Evolutionary conservation across 2,113 vertebrate genomes (phyloP).

Genomic region (Seriola aureovittata): DNA sequence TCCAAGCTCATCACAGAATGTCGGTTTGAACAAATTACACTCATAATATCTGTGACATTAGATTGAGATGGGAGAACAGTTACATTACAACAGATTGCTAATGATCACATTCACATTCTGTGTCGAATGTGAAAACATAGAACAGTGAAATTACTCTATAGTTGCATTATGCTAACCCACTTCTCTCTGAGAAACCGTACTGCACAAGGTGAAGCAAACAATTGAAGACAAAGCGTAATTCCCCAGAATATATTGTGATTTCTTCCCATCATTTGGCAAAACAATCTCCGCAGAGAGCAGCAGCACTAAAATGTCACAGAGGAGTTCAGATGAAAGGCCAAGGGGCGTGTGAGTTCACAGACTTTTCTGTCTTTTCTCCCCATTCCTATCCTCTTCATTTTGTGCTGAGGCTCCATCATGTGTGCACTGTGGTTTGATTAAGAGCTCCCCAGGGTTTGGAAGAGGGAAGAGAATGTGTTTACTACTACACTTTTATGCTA

Average conservation of each 20-base stretch:
- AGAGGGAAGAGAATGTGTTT: slow-evolving; percentile 87
- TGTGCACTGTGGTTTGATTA: slow-evolving; percentile 88
- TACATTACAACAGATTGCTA: slow-evolving; percentile 52
- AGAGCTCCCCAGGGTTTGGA: slow-evolving; percentile 74
- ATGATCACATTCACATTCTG: slow-evolving; percentile 51
- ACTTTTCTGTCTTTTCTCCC: slow-evolving; percentile 41
- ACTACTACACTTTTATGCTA: slow-evolving; percentile 88
- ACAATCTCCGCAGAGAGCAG: slow-evolving; percentile 26
- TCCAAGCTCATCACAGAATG: background rate
- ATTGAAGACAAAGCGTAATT: slow-evolving; percentile 32
- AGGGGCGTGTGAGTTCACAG: slow-evolving; percentile 16
- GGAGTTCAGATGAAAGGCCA: slow-evolving; percentile 51
- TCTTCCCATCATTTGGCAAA: slow-evolving; percentile 41
- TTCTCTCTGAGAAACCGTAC: slow-evolving; percentile 29
- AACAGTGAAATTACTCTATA: slow-evolving; percentile 52
- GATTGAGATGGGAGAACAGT: slow-evolving; percentile 30
- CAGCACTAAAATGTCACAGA: slow-evolving; percentile 42
- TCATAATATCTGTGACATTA: slow-evolving; percentile 31
- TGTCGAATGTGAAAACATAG: slow-evolving; percentile 42
- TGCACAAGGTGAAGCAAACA: slow-evolving; percentile 37
- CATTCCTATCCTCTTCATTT: slow-evolving; percentile 30
- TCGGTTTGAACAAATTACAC: slow-evolving; percentile 16
- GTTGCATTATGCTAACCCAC: slow-evolving; percentile 31
- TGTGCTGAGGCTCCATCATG: slow-evolving; percentile 53
- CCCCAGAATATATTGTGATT: slow-evolving; percentile 18